A percentile compares a stretch with the other conserved stretches of the same genome.
These are phyloP conservation scores for Polylopha cassiicola DNA, from an alignment of 2,888 invertebrate genomes.

Conservation along the genomic window DNA sequence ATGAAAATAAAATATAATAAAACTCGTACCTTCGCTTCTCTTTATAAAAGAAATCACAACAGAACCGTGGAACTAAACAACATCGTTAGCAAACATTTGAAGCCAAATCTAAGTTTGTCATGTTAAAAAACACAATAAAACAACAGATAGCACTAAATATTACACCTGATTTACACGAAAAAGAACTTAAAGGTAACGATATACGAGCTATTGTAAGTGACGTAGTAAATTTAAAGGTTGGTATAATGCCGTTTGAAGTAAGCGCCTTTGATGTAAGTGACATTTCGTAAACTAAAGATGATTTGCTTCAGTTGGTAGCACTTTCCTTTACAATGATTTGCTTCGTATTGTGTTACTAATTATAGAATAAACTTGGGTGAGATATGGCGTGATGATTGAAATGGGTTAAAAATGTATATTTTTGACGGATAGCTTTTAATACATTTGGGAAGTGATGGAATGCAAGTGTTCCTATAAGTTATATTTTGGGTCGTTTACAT, in stretches of 20 bases:
- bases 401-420: slow-evolving; percentile 34
- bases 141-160: slow-evolving; percentile 21
- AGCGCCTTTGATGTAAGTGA: slow-evolving; percentile 67
- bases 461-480: no score
- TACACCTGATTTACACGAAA: slow-evolving; percentile 29
- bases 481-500: no score
- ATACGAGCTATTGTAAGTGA: slow-evolving; percentile 29
- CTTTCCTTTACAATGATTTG: slow-evolving; percentile 46
- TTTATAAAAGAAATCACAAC: slow-evolving; percentile 34
- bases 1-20: no score
- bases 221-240: slow-evolving; percentile 42
- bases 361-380: slow-evolving; percentile 51
- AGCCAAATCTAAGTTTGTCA: slow-evolving; percentile 56
- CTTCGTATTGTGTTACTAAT: slow-evolving; percentile 52
- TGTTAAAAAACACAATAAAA: slow-evolving; percentile 64
- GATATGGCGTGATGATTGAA: slow-evolving; percentile 57
- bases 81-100: slow-evolving; percentile 49
- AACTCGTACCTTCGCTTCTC: slow-evolving; percentile 4
- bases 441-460: slow-evolving; percentile 8
- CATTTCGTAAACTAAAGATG: slow-evolving; percentile 67
- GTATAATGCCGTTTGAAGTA: slow-evolving; percentile 61
- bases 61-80: slow-evolving; percentile 50
- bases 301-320: slow-evolving; percentile 55
- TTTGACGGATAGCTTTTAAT: slow-evolving; percentile 21
- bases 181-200: slow-evolving; percentile 29